phyloP scores from a whole-genome alignment of 2,113 vertebrate species.

The Zapornia atra region DNA sequence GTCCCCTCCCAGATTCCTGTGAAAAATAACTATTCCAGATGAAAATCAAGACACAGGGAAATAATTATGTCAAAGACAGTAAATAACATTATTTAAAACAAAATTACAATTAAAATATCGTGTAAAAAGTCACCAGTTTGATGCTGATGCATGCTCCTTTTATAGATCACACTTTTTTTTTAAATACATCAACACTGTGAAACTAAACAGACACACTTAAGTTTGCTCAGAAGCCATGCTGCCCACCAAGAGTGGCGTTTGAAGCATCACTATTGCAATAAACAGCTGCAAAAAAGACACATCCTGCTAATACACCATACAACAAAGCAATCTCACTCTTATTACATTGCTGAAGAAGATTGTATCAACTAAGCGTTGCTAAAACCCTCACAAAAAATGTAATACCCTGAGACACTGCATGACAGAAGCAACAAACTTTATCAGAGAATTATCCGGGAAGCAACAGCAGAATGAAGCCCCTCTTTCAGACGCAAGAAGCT shows the following conservation, averaged over 20 bases:
- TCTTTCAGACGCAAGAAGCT: neutral
- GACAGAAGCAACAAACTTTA: neutral
- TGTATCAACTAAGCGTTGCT: neutral
- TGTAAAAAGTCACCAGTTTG: neutral
- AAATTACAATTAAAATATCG: neutral
- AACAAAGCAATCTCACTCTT: neutral
- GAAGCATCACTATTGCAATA: neutral
- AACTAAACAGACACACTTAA: neutral
- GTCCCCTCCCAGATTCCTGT: too few relatives aligned
- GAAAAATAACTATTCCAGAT: too few relatives aligned
- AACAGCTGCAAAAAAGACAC: neutral
- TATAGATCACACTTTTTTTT: neutral
- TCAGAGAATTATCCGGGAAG: neutral
- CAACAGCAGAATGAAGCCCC: accelerated
- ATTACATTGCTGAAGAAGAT: neutral
- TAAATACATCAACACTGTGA: neutral
- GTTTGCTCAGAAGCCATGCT: neutral
- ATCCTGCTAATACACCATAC: neutral
- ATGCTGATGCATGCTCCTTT: neutral
- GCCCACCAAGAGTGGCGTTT: neutral
- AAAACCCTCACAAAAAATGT: neutral
- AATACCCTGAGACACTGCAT: neutral
- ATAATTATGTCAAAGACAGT: neutral
- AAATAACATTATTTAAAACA: neutral
- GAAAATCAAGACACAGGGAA: neutral